Conservation (phyloP, 2,888 invertebrate species). For the Acleris laterana region DNA sequence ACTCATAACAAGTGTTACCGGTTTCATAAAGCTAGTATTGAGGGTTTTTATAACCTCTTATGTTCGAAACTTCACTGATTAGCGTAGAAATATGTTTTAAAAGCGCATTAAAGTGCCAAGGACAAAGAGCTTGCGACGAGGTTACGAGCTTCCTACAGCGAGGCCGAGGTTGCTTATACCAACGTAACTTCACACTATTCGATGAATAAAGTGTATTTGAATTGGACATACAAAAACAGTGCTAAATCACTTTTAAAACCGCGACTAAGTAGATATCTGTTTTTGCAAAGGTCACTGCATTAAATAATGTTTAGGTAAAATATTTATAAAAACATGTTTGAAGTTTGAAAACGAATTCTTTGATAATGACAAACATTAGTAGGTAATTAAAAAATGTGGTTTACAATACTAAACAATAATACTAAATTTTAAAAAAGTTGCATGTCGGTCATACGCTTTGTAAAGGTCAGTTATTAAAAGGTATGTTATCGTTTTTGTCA, state of each 20-base stretch:
- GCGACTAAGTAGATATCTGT: not conserved
- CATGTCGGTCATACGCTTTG: too few species aligned
- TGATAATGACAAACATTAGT: too few species aligned
- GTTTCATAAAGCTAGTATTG: not conserved
- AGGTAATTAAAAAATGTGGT: too few species aligned
- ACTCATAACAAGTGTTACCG: too few species aligned
- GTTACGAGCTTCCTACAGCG: conserved; percentile 55
- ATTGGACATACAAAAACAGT: conserved; percentile 1
- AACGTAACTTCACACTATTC: not conserved
- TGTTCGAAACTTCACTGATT: conserved; percentile 16
- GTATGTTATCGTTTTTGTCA: too few species aligned
- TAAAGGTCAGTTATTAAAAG: too few species aligned
- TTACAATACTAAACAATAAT: too few species aligned
- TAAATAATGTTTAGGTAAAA: too few species aligned
- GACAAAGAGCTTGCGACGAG: conserved; percentile 44
- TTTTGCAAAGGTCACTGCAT: too few species aligned
- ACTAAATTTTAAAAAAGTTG: too few species aligned
- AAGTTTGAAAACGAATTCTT: too few species aligned
- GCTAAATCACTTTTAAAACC: conserved; percentile 3
- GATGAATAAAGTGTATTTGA: not conserved
- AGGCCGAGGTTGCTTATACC: conserved; percentile 51
- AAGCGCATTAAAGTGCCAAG: conserved; percentile 46
- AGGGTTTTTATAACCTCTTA: conserved; percentile 8
- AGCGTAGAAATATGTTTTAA: conserved; percentile 41
- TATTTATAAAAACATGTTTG: too few species aligned